These are phyloP conservation scores for Camarhynchus parvulus DNA, from an alignment of 2,113 vertebrate genomes.

Conservation along the genomic window DNA sequence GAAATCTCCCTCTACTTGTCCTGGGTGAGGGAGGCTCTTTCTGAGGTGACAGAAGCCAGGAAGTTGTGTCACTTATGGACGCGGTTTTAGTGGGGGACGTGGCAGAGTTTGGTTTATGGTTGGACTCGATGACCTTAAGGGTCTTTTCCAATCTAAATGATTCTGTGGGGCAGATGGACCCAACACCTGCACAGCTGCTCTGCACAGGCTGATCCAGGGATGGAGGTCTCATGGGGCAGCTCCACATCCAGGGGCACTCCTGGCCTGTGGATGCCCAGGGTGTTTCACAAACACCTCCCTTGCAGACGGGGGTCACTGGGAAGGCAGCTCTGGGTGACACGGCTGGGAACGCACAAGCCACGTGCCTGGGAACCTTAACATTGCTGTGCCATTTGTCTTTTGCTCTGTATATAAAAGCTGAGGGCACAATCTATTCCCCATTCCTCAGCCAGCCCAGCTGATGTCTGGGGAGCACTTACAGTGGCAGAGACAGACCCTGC, in stretches of 20 bases:
- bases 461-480: neutral
- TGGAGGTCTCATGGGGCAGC: neutral
- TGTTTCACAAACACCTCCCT: neutral
- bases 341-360: neutral
- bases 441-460: neutral
- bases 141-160: neutral
- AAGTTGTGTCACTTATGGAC: neutral
- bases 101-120: neutral
- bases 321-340: neutral
- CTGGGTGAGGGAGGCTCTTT: neutral
- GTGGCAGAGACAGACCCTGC: neutral
- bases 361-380: neutral
- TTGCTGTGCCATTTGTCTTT: neutral
- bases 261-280: neutral
- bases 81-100: neutral
- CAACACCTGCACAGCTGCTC: accelerated
- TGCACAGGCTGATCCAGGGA: accelerated
- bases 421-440: neutral
- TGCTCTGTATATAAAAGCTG: neutral
- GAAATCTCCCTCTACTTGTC: neutral
- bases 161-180: neutral
- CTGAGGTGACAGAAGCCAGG: neutral
- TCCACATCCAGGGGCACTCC: neutral
- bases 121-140: neutral
- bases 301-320: accelerated